A percentile compares a stretch with the other conserved stretches of the same genome.
phyloP scores from a whole-genome alignment of 2,888 invertebrate species.

The Eupithecia inturbata region DNA sequence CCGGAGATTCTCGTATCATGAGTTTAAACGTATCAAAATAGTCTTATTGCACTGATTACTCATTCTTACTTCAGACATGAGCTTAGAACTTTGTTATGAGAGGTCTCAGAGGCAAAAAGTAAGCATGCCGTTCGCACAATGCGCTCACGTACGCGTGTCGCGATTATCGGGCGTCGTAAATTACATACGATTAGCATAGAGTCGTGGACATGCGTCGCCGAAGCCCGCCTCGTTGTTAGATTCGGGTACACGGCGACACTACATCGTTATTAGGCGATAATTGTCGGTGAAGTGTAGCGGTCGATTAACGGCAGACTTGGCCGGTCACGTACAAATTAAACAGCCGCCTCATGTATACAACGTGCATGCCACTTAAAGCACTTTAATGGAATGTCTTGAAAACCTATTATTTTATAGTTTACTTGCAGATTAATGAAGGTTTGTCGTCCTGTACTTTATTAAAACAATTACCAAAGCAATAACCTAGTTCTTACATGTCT shows the following conservation, averaged over 20 bases:
- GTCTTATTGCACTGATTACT: constrained; percentile 62
- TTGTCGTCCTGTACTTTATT: neutral
- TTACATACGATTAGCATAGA: constrained; percentile 80
- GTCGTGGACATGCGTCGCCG: constrained; percentile 73
- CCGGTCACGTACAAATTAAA: constrained; percentile 67
- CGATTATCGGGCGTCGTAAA: constrained; percentile 82
- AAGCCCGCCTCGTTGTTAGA: constrained; percentile 71
- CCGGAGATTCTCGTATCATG: constrained; percentile 50
- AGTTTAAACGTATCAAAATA: constrained; percentile 48
- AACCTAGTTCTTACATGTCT: neutral
- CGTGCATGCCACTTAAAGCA: constrained; percentile 52
- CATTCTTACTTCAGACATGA: constrained; percentile 55
- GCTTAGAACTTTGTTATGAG: constrained; percentile 53
- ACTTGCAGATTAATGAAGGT: constrained; percentile 18
- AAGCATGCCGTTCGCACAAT: constrained; percentile 69
- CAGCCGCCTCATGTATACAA: constrained; percentile 53
- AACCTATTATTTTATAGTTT: constrained; percentile 43
- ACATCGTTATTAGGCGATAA: constrained; percentile 80
- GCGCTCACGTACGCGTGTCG: constrained; percentile 79
- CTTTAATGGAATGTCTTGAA: constrained; percentile 42
- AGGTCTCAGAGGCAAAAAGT: constrained; percentile 47
- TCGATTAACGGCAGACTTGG: constrained; percentile 77
- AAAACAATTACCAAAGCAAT: constrained; percentile 3
- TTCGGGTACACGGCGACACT: constrained; percentile 71
- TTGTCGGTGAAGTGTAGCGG: constrained; percentile 77